These are phyloP conservation scores for Fregetta grallaria DNA, from an alignment of 2,113 vertebrate genomes.

Conservation along the genomic window DNA sequence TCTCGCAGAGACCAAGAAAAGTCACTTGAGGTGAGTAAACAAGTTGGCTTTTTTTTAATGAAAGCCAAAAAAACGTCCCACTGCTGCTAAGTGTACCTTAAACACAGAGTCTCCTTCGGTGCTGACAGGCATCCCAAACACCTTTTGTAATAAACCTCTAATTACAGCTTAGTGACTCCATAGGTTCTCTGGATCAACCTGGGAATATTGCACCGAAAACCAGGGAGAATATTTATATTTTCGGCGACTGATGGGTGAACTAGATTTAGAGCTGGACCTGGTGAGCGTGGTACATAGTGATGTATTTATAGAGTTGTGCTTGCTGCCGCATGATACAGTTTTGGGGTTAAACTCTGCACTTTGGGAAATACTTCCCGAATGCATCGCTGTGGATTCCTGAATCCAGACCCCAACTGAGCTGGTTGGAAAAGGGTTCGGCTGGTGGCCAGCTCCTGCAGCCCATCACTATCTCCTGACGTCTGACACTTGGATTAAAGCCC, in stretches of 20 bases:
- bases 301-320: not conserved
- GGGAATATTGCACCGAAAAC: not conserved
- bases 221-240: constrained; percentile 15
- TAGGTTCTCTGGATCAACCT: not conserved
- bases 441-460: not conserved
- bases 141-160: constrained; percentile 35
- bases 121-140: constrained; percentile 31
- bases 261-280: not conserved
- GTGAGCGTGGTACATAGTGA: not conserved
- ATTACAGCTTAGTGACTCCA: constrained; percentile 34
- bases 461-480: not conserved
- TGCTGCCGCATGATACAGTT: fast-evolving
- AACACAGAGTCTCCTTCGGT: constrained; percentile 13
- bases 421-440: not conserved
- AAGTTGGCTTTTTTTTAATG: not conserved
- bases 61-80: not conserved
- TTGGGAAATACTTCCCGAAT: not conserved
- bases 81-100: not conserved
- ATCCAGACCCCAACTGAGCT: not conserved
- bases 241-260: not conserved
- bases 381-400: not conserved
- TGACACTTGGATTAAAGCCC: not conserved
- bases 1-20: not conserved
- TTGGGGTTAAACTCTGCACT: not conserved
- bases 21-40: constrained; percentile 52